phyloP scores from a whole-genome alignment of 1,140 invertebrate species.

The Stegodyphus dumicola region DNA sequence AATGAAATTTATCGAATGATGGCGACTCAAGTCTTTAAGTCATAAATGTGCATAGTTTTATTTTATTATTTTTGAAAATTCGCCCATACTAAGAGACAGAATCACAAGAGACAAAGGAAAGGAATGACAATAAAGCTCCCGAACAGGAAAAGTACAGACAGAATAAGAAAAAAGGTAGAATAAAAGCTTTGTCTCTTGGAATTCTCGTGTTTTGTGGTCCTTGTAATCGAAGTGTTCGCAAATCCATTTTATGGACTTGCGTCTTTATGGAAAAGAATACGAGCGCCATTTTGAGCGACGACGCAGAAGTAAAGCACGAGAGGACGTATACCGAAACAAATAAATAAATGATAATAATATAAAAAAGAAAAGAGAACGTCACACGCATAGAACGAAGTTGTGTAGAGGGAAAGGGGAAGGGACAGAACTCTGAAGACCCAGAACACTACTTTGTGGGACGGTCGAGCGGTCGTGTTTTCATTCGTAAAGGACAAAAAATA shows the following conservation, averaged over 20 bases:
- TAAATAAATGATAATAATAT: too few species aligned
- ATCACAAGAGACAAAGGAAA: too few species aligned
- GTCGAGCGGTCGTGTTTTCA: conserved; percentile 16
- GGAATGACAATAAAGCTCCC: too few species aligned
- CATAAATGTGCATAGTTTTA: conserved; percentile 11
- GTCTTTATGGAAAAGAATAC: conserved; percentile 50
- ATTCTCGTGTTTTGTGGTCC: conserved; percentile 54
- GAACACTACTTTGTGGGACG: conserved; percentile 36
- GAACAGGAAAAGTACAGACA: background rate
- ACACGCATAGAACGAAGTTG: background rate
- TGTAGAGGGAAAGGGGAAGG: background rate
- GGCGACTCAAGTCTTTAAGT: conserved; percentile 3
- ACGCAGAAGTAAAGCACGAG: conserved; percentile 2
- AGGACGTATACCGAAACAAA: background rate
- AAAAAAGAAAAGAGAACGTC: conserved; percentile 2
- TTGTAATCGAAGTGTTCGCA: conserved; percentile 57
- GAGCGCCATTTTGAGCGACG: conserved; percentile 39
- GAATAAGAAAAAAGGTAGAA: background rate
- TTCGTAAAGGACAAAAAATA: conserved; percentile 5
- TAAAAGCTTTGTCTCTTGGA: conserved; percentile 39
- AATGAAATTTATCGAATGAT: too few species aligned
- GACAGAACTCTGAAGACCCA: background rate
- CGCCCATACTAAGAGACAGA: background rate
- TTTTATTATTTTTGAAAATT: conserved; percentile 32
- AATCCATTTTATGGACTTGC: conserved; percentile 50